Conservation (phyloP, 2,797 vertebrate species). For the Rhincodon typus region DNA sequence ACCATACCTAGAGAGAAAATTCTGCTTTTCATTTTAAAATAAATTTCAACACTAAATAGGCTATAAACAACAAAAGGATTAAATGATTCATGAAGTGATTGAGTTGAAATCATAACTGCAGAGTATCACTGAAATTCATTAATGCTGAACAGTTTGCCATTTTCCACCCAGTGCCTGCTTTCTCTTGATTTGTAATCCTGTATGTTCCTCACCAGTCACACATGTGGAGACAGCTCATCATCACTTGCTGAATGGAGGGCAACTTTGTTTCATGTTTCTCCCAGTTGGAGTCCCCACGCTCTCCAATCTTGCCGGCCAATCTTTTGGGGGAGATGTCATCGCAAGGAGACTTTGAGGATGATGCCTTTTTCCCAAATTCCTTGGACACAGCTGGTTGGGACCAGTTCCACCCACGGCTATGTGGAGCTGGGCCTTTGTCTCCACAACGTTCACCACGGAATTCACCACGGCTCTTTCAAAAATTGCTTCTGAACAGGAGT, state of each 20-base stretch:
- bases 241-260: not conserved
- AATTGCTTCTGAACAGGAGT: not conserved
- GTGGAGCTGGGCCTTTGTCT: not conserved
- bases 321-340: not conserved
- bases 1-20: not conserved
- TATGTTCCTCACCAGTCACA: not conserved
- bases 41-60: not conserved
- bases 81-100: not conserved
- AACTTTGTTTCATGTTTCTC: not conserved
- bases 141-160: not conserved
- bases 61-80: not conserved
- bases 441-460: not conserved
- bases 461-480: constrained; percentile 17
- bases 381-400: not conserved
- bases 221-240: not conserved
- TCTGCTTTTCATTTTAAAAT: not conserved
- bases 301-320: not conserved
- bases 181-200: not conserved
- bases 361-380: not conserved
- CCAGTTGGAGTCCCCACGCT: not conserved
- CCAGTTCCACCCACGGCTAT: not conserved
- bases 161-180: not conserved
- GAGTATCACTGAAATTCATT: not conserved
- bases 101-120: not conserved
- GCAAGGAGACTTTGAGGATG: not conserved